Base-by-base conservation (phyloP, 2,888 invertebrate genomes). In the Synanthedon myopaeformis region DNA sequence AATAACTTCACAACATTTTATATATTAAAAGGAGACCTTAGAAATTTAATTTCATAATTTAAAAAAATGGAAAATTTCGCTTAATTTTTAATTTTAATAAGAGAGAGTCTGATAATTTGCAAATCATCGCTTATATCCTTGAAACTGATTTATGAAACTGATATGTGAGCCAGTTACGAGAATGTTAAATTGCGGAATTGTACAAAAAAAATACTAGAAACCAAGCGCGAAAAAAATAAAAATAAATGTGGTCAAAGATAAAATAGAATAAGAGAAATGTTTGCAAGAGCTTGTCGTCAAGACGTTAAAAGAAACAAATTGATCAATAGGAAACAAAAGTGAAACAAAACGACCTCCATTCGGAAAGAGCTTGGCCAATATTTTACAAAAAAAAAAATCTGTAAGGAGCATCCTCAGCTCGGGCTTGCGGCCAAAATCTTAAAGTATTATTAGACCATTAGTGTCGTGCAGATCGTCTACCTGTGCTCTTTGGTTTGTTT, bases 371-470 rank as follows among this genome's bases (percentile, higher is more conserved):
- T 60, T 59, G 23, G 23, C 49, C 4, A 49, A 49, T 17, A 49
- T 49, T 49, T 49, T 49, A 45, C 45, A 13, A 14, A n/a, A n/a
- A n/a, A n/a, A n/a, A n/a, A 14, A 19, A 17, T 49, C 11, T 45
- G 45, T 45, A 45, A 23, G 49, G 49, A 61, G 60, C 72, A 72
- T 69, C 71, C 70, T 69, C 72, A 70, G 64, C 61, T 71, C 76
- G 82, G 85, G 75, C 67, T 62, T 66, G 58, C 65, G 66, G 84
- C 85, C 85, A 85, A 82, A 71, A 72, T 51, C 68, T 59, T 61
- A 61, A 71, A 70, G 76, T 85, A 85, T 84, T 81, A 83, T 82
- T 85, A 85, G 85, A 79, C 72, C 69, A 79, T 79, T 77, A 76
- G 70, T 68, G 70, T 69, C 75, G 67, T 67, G 63, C 63, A 60